These are phyloP conservation scores for Alexandromys fortis DNA, from an alignment of 2,113 vertebrate genomes.

Conservation along the genomic window DNA sequence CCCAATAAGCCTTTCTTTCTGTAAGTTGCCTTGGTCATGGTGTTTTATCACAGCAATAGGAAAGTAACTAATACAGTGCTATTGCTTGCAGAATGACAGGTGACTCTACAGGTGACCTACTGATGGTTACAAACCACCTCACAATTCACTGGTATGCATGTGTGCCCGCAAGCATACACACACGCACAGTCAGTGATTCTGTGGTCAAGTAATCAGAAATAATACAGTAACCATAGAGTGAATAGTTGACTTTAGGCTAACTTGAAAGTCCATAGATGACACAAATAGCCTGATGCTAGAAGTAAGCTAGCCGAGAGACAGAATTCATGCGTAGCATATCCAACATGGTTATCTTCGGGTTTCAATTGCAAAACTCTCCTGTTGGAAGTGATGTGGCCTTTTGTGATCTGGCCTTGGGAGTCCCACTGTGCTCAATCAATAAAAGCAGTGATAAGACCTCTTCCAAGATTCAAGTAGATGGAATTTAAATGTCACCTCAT, in stretches of 20 bases:
- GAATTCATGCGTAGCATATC: not conserved
- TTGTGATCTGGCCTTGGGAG: not conserved
- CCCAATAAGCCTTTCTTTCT: not conserved
- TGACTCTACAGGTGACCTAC: not conserved
- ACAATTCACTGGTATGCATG: not conserved
- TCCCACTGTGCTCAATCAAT: not conserved
- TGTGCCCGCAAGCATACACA: no score
- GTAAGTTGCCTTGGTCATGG: not conserved
- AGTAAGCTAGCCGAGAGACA: not conserved
- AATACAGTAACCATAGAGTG: not conserved
- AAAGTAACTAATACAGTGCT: not conserved
- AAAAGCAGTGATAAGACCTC: not conserved
- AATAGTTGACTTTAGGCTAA: not conserved
- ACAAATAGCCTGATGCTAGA: not conserved
- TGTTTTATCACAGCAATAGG: not conserved
- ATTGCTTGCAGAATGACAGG: not conserved
- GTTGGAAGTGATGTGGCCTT: not conserved
- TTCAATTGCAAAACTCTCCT: slow-evolving; percentile 9
- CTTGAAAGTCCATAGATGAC: not conserved
- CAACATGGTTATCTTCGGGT: not conserved
- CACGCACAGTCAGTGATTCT: not conserved
- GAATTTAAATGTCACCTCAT: not conserved
- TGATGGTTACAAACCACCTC: not conserved
- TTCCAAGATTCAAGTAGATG: slow-evolving; percentile 23
- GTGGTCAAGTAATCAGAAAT: not conserved